Base-by-base conservation (phyloP, 1,140 invertebrate genomes). In the Diploscapter pachys region DNA sequence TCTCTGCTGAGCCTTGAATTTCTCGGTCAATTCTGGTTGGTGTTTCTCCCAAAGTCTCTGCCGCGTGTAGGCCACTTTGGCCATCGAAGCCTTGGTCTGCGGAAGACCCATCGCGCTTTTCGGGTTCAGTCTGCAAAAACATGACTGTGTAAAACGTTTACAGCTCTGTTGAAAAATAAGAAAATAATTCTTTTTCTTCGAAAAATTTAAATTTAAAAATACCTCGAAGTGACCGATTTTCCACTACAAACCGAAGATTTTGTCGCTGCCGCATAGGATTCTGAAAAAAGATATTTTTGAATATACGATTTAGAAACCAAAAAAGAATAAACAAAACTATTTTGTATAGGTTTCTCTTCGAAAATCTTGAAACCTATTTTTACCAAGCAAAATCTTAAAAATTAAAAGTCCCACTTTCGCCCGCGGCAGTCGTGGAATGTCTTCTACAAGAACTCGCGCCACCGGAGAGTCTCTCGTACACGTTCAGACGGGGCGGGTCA, bases 1-100 rank as follows among this genome's bases (percentile, higher is more conserved):
- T 65, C 72, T 49, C 8, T 68, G n/a, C 68, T 69, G 13, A 71
- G 65, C 67, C 67, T 55, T 64, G 66, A 82, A 71, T 63, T 82
- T 82, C 63, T 82, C 81, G 9, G 74, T 69, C 9, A 81, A 63
- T 13, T 72, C 55, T n/a, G 72, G 76, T 52, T 82, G 78, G 13
- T 80, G 72, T 11, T 76, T 75, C 67, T 82, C 71, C 79, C 79
- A 82, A 4, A 82, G 56, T 9, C 77, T 54, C 71, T 82, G 81
- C 3, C 81, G 71, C 53, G 65, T 72, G 62, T 83, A 83, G 0
- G 81, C 82, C 71, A 82, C 82, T 75, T 82, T 82, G 4, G 81
- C 81, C 81, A 82, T 78, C 13, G 76, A 79, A 31, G 78, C 75
- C 63, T 79, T 75, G 3, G 78, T 79, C 53, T 79, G 78, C 6